These are phyloP conservation scores for Stenurella melanura DNA, from an alignment of 2,888 invertebrate species.

Conservation along the genomic window DNA sequence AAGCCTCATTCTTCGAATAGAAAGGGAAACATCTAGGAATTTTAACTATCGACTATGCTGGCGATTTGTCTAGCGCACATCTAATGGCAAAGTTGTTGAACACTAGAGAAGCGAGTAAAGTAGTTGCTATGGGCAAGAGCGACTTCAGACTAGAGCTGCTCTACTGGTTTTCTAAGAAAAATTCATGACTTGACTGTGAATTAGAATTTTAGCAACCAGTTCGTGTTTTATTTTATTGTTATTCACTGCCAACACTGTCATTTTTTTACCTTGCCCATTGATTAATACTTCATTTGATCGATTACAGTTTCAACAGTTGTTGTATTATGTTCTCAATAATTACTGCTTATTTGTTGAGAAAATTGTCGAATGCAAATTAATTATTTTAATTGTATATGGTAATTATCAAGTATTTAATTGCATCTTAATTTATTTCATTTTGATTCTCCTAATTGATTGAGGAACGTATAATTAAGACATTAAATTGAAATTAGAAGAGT, in stretches of 20 bases:
- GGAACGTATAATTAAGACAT: too few relatives aligned
- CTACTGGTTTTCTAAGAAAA: constrained; percentile 45
- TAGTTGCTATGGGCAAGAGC: constrained; percentile 36
- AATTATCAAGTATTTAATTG: too few relatives aligned
- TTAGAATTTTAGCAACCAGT: constrained; percentile 41
- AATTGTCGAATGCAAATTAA: constrained; percentile 25
- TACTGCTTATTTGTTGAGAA: constrained; percentile 19
- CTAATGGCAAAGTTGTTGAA: constrained; percentile 27
- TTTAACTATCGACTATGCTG: constrained; percentile 29
- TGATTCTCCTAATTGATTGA: too few relatives aligned
- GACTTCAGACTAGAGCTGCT: constrained; percentile 37
- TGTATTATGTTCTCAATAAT: constrained; percentile 20
- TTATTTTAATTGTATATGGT: background rate
- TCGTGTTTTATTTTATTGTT: constrained; percentile 40
- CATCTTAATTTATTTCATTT: too few relatives aligned
- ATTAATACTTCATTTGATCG: constrained; percentile 25
- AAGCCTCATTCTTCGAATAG: constrained; percentile 44
- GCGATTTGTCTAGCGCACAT: constrained; percentile 31
- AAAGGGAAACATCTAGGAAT: constrained; percentile 37
- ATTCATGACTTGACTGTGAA: constrained; percentile 36
- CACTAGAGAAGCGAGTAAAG: constrained; percentile 32
- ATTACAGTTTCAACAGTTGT: constrained; percentile 12
- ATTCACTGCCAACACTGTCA: constrained; percentile 24
- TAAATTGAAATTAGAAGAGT: too few relatives aligned
- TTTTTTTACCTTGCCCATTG: constrained; percentile 31